Conservation (phyloP, 1,140 invertebrate species). For the Trichonephila clavata region DNA sequence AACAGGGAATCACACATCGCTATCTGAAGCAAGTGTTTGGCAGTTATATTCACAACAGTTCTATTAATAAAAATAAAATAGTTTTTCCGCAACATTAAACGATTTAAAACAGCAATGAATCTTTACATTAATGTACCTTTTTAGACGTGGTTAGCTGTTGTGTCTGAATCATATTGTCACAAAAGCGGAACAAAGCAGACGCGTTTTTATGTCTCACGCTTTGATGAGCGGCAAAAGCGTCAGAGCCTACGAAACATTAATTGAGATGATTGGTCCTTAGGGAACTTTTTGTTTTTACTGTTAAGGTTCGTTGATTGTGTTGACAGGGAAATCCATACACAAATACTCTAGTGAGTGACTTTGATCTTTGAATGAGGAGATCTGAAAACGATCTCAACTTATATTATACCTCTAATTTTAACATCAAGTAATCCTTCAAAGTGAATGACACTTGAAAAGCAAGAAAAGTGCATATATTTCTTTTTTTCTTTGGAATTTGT, state of each 20-base stretch:
- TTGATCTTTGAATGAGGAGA: too few relatives aligned
- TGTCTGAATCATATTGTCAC: neutral
- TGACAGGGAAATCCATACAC: neutral
- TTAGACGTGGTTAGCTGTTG: neutral
- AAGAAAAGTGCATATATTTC: too few relatives aligned
- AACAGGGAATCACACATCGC: too few relatives aligned
- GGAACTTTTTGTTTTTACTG: neutral
- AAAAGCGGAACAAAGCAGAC: constrained; percentile 7
- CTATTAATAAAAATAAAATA: neutral
- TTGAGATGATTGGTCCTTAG: neutral
- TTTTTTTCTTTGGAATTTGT: too few relatives aligned
- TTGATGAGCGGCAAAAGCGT: neutral
- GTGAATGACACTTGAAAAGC: too few relatives aligned
- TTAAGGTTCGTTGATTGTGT: neutral
- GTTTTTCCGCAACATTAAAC: neutral
- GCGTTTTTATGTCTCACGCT: neutral
- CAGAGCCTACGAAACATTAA: neutral
- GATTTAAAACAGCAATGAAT: neutral
- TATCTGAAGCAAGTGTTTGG: too few relatives aligned
- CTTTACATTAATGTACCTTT: neutral
- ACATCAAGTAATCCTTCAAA: too few relatives aligned
- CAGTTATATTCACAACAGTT: too few relatives aligned
- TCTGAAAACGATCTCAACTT: too few relatives aligned
- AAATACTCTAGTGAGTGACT: too few relatives aligned
- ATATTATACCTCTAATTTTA: too few relatives aligned